Base-by-base conservation (phyloP, 2,888 invertebrate genomes). In the Xylocampa areola region DNA sequence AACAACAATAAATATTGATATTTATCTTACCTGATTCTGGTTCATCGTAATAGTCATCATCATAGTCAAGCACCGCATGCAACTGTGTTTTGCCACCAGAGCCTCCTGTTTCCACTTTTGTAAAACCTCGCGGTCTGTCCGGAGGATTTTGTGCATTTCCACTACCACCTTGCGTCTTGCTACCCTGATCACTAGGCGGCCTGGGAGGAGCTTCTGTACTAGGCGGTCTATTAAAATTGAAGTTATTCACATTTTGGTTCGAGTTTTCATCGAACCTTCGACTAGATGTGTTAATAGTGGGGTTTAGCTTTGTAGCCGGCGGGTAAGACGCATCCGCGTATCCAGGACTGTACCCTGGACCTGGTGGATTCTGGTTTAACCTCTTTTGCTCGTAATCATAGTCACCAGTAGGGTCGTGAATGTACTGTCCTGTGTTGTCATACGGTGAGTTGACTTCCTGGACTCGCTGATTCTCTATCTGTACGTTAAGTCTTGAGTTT, bases 51-150 rank as follows among this genome's bases (percentile, higher is more conserved):
- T 96, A 95, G 35, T 90, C 85, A 73, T 96, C 83, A 10, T 84
- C 96, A 77, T 96, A 96, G 83, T 97, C 96, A 43, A 96, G 92
- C 16, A 96, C 95, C 2, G 96, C 96, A 84, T 96, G 96, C 55
- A 96, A 88, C 73, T 96, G 96, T 1, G 96, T 96, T 81, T 95
- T 95, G 11, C 92, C 90, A 76, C 91, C 96, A 57, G 89, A 91
- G 1, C 94, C 92, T 62, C 95, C 95, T 3, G 88, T 82, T 77
- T 94, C 93, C 35, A 96, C 96, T 76, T 95, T 95, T 10, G 96
- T 96, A 80, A 95, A 96, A 4, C 95, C 95, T 2, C 96, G 95
- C 25, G 95, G 95, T 62, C 95, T 91, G 50, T 94, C 93, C 0
- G 94, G 94, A 63, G 92, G 94, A 13, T 82, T 65, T 65, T 87